Conservation (phyloP, 2,113 vertebrate genomes). For the Rhinoptilus africanus region DNA sequence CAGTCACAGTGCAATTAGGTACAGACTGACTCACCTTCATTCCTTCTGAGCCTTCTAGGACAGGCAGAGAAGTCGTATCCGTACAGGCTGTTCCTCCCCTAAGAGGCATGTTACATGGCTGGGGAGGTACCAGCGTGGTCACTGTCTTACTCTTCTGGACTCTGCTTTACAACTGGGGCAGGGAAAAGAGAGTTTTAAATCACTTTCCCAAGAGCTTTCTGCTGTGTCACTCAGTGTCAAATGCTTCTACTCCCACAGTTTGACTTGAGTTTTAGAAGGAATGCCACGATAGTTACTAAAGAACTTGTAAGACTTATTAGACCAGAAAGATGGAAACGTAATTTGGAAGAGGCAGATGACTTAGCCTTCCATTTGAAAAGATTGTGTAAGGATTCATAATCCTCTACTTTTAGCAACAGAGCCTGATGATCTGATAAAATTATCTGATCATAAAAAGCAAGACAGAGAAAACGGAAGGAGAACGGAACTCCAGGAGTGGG, state of each 20-base stretch:
- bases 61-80: background rate
- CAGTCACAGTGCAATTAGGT: background rate
- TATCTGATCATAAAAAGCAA: background rate
- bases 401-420: background rate
- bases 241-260: background rate
- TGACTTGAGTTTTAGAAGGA: background rate
- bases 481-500: background rate
- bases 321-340: background rate
- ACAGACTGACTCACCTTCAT: background rate
- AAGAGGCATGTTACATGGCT: fast-evolving
- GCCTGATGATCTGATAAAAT: background rate
- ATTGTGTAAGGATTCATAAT: background rate
- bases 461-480: background rate
- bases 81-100: background rate
- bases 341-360: background rate
- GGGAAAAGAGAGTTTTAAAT: background rate
- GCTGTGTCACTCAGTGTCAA: background rate
- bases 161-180: background rate
- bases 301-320: background rate
- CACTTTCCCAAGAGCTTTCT: background rate
- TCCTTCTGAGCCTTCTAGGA: background rate
- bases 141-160: background rate
- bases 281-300: background rate
- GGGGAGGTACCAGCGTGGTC: background rate
- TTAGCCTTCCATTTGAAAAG: background rate